Evolutionary conservation across 1,140 invertebrate species (phyloP), one percentile per base, ranked within the genome.

Genomic region (Delia radicum): DNA sequence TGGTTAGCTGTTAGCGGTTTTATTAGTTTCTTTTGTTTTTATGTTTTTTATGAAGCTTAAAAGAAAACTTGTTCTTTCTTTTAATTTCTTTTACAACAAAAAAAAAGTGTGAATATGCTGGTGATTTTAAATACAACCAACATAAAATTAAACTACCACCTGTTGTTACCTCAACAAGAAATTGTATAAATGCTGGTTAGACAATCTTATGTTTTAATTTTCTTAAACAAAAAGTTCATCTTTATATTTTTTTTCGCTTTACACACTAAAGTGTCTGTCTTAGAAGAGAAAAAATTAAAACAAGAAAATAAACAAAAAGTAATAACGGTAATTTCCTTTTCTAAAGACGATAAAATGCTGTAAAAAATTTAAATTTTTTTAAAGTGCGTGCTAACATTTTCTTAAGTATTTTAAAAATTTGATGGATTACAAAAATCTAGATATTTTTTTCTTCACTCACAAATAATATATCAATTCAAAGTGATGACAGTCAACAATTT

Each of bases 131-230:
- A n/a, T n/a, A n/a, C n/a, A n/a, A n/a, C n/a, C n/a, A n/a, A n/a
- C n/a, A n/a, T n/a, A n/a, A n/a, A n/a, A n/a, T n/a, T n/a, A n/a
- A n/a, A n/a, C n/a, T n/a, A n/a, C n/a, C n/a, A n/a, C n/a, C n/a
- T n/a, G n/a, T n/a, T n/a, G n/a, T n/a, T n/a, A n/a, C n/a, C n/a
- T n/a, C n/a, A n/a, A n/a, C n/a, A n/a, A n/a, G n/a, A n/a, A n/a
- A n/a, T n/a, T n/a, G n/a, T n/a, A 31, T 67, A 18, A 42, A 31
- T 28, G 7, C 28, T 67, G 28, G 2, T 67, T 67, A 21, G 8
- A 55, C 48, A 55, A 24, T 67, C 61, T 27, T 27, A 13, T 27
- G n/a, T 67, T 67, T 67, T 67, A 67, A 67, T 67, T 67, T 67
- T 67, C 63, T 67, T 67, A 67, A 67, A 10, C 28, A 18, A 31